phyloP scores from a whole-genome alignment of 2,797 vertebrate species.

The Distichodus sexfasciatus region DNA sequence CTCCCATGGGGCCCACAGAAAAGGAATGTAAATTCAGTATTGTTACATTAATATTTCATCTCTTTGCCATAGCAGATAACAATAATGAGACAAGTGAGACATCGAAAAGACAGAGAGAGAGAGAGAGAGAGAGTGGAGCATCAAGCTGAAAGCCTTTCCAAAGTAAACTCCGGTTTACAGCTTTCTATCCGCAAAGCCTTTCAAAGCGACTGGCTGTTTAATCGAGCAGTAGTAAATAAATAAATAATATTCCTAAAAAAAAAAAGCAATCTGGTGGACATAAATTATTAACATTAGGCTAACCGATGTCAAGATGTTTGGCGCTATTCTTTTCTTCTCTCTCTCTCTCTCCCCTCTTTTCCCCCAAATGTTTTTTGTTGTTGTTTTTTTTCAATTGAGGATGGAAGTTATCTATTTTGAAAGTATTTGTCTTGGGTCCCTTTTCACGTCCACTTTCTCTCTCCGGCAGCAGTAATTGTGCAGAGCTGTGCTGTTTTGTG shows the following conservation, averaged over 20 bases:
- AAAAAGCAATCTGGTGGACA: slow-evolving; percentile 73
- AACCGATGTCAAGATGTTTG: slow-evolving; percentile 77
- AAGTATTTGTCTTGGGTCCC: slow-evolving; percentile 66
- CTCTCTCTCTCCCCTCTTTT: slow-evolving; percentile 35
- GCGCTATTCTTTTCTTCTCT: slow-evolving; percentile 66
- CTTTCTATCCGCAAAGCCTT: slow-evolving; percentile 75
- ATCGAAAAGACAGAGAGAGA: slow-evolving; percentile 63
- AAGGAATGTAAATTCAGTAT: slow-evolving; percentile 69
- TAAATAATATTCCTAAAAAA: slow-evolving; percentile 82
- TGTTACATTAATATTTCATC: slow-evolving; percentile 77
- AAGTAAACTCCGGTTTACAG: slow-evolving; percentile 74
- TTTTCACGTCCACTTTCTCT: slow-evolving; percentile 44
- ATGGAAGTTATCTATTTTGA: slow-evolving; percentile 62
- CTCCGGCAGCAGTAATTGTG: slow-evolving; percentile 71
- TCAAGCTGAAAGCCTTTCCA: slow-evolving; percentile 73
- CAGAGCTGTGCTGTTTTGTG: slow-evolving; percentile 61
- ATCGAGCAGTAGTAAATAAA: slow-evolving; percentile 79
- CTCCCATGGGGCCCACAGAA: slow-evolving; percentile 67
- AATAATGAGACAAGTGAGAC: slow-evolving; percentile 74
- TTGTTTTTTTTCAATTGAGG: slow-evolving; percentile 62
- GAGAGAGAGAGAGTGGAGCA: slow-evolving; percentile 42
- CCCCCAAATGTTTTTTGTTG: slow-evolving; percentile 24
- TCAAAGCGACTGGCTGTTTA: slow-evolving; percentile 74
- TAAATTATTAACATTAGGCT: slow-evolving; percentile 84
- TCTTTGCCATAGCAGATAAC: slow-evolving; percentile 69